Evolutionary conservation across 2,888 invertebrate species (phyloP), one percentile per base, ranked within the genome.

Genomic region (Sipha maydis): DNA sequence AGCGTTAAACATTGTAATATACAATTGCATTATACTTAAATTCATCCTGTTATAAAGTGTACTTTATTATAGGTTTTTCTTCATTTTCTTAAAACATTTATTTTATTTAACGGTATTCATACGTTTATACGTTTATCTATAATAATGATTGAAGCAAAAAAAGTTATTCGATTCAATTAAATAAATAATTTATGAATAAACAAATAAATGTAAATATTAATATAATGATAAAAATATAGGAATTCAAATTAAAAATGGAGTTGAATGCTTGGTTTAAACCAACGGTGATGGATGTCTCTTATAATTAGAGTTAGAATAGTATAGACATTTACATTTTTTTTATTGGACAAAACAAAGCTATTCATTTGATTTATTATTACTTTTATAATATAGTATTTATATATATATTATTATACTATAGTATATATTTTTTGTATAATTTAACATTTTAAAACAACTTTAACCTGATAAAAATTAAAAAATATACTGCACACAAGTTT

Each of bases 191-290:
- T 54, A 73, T 54, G 83, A n/a, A 48, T 8, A n/a, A 17, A 54
- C 56, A 48, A 83, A 73, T 19, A n/a, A 73, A 83, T 71, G 25
- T 34, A 31, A 73, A 83, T 73, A 73, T 73, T 56, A 56, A 73
- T 19, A 73, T 9, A 0, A 54, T 25, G 14, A 14, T 19, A 5
- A 73, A 9, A 9, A 17, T 9, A 54, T 73, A 17, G 21, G 19
- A 34, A 25, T 73, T 34, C n/a, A 28, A 73, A 83, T 34, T 34
- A 73, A 83, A 73, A 73, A 54, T 34, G 34, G 8, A 48, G 54
- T 25, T 31, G 8, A 48, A 71, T 17, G 48, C 25, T 19, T 69
- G 48, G 48, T 41, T 31, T 71, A 2, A 48, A 71, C 48, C 3
- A 69, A 48, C 28, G n/a, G 67, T 71, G 82, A 82, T 25, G 11